A percentile compares a stretch with the other conserved stretches of the same genome.
phyloP scores from a whole-genome alignment of 2,797 vertebrate genomes.

The Dallia pectoralis region DNA sequence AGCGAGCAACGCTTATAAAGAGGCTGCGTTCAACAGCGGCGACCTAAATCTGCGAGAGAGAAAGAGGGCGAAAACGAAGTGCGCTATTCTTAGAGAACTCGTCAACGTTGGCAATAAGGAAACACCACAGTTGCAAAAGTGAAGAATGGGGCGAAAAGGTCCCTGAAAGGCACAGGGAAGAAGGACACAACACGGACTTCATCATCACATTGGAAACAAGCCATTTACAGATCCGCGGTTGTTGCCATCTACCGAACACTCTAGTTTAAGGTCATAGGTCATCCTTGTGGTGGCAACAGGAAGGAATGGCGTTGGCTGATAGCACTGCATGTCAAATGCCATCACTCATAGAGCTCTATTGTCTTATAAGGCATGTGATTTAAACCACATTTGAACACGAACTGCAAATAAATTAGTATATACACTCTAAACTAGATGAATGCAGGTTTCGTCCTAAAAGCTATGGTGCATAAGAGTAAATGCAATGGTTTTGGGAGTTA shows the following conservation, averaged over 20 bases:
- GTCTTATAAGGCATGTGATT: not conserved
- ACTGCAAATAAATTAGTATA: not conserved
- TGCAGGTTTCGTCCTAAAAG: not conserved
- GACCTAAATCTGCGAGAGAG: not conserved
- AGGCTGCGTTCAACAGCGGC: not conserved
- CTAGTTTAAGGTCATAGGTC: not conserved
- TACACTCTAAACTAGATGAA: not conserved
- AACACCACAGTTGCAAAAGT: not conserved
- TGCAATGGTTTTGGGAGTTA: not conserved
- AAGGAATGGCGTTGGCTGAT: not conserved
- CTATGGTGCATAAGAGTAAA: not conserved
- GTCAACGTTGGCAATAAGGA: not conserved
- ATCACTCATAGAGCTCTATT: not conserved
- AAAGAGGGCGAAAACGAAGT: not conserved
- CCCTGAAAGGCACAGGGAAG: not conserved
- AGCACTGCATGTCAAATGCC: not conserved
- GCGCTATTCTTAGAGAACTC: not conserved
- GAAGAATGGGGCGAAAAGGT: not conserved
- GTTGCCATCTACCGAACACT: not conserved
- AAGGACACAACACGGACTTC: not conserved
- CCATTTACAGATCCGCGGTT: not conserved
- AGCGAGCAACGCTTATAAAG: not conserved
- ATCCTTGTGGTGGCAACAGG: not conserved
- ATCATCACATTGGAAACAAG: not conserved
- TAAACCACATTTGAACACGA: not conserved